Base-by-base conservation (phyloP, 1,140 invertebrate species). In the Drosophila ohnishii region DNA sequence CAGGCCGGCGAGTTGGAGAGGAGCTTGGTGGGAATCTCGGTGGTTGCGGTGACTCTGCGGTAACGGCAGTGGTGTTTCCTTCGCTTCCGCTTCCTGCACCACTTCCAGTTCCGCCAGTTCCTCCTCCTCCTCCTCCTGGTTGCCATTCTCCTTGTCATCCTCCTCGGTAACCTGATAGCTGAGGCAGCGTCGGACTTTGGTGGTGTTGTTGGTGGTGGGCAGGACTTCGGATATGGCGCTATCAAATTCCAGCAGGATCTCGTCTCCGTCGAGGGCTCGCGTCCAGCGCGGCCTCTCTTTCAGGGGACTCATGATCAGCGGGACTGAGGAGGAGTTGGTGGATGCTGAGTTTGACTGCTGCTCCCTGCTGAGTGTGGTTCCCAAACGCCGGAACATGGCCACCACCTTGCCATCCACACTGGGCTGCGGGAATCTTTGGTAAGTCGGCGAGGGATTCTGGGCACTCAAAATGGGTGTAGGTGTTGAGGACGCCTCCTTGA, bases 351-450 rank as follows among this genome's bases (percentile, higher is more conserved):
- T 14, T 13, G 50, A 22, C 19, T 14, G 34, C 34, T 62, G 30
- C 34, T 75, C 55, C 25, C 65, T 51, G 37, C 88, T 84, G 2
- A 91, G 72, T 2, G 90, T 90, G 39, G 90, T 91, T 45, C 90
- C 90, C 58, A 91, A 37, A 0, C 90, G 85, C 1, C 90, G 67
- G 42, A 91, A 84, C 90, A 91, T 91, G 65, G 90, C 79, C 57
- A 91, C 90, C 22, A 91, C 85, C 45, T 91, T 91, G 28, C 90
- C 90, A 74, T 91, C 90, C 32, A 91, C 82, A 16, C 80, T 76
- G n/a, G 87, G 88, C 28, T 73, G 60, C 10, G 60, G 70, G 50
- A 78, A 75, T 82, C 79, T 90, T 86, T 89, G 86, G 86, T 82
- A 55, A 42, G 42, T 44, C 34, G 65, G 57, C 5, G 47, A 7